phyloP scores from a whole-genome alignment of 2,797 vertebrate genomes.

The Eupleurogrammus muticus region DNA sequence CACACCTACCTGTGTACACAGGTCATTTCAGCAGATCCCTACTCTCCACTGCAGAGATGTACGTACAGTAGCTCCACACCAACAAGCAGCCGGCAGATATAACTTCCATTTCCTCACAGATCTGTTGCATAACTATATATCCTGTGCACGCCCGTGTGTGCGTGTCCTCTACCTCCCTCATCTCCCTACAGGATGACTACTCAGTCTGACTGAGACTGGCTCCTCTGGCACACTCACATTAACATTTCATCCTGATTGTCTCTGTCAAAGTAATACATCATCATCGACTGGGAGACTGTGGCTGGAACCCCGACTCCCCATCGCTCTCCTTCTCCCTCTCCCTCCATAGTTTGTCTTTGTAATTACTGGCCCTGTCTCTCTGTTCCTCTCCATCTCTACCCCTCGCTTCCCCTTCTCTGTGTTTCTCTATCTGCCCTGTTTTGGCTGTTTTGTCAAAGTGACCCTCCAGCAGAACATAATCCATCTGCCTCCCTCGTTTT shows the following conservation, averaged over 20 bases:
- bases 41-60: conserved; percentile 22
- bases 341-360: conserved; percentile 22
- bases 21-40: conserved; percentile 54
- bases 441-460: conserved; percentile 52
- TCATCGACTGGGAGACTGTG: conserved; percentile 66
- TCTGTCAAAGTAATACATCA: conserved; percentile 83
- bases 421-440: conserved; percentile 44
- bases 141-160: conserved; percentile 3
- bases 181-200: conserved; percentile 67
- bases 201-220: conserved; percentile 70
- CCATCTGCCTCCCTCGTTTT: conserved; percentile 59
- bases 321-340: conserved; percentile 27
- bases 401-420: conserved; percentile 21
- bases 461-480: conserved; percentile 53
- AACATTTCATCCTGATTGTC: conserved; percentile 84
- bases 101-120: conserved; percentile 40
- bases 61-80: conserved; percentile 20
- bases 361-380: conserved; percentile 30
- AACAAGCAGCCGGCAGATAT: conserved; percentile 40
- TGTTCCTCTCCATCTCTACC: conserved; percentile 23
- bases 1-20: conserved; percentile 45
- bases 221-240: conserved; percentile 74
- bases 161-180: conserved; percentile 38
- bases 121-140: conserved; percentile 48
- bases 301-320: conserved; percentile 53